Evolutionary conservation across 2,113 vertebrate species (phyloP), one percentile per base, ranked within the genome.

Genomic region (Paramormyrops kingsleyae): DNA sequence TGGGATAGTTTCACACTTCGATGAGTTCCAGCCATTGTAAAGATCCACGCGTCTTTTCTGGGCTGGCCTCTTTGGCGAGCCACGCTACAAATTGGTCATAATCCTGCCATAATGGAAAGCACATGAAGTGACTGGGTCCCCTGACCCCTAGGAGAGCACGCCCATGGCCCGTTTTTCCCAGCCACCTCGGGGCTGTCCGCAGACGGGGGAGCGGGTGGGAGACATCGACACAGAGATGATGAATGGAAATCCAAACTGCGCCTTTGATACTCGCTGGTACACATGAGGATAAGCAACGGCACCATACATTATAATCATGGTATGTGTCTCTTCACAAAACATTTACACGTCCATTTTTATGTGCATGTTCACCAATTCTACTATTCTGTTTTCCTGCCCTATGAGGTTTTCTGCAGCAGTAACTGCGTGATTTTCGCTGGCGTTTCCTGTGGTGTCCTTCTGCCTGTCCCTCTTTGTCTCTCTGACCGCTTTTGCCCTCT

Each of bases 1-100:
- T 93, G 91, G 92, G 91, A 92, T 91, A 92, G 92, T 93, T 92
- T 93, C 93, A 92, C 91, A 91, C 92, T 91, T 89, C 74, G 88
- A 88, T 77, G 24, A 88, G 83, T 91, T 91, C 88, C 90, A 91
- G 91, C 90, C 90, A 83, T 89, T 90, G 88, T 89, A 39, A 87
- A 90, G 90, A 42, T 77, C 90, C 90, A 90, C 91, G 90, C 90
- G 91, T 90, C 88, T 84, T 70, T 59, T 91, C 89, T 92, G 90
- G 93, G 92, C 90, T 91, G 91, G 83, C 62, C 88, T 88, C 85
- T 39, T 87, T 89, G 83, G 89, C 86, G 90, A 90, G 89, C 91
- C 91, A 85, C 35, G 13, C 85, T 92, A 91, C 92, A 93, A 92
- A 92, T 93, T 92, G 90, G 87, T 91, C 90, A 91, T 90, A 94